Evolutionary conservation across 2,113 vertebrate genomes (phyloP).

Genomic region (Eudyptes chrysolophus): DNA sequence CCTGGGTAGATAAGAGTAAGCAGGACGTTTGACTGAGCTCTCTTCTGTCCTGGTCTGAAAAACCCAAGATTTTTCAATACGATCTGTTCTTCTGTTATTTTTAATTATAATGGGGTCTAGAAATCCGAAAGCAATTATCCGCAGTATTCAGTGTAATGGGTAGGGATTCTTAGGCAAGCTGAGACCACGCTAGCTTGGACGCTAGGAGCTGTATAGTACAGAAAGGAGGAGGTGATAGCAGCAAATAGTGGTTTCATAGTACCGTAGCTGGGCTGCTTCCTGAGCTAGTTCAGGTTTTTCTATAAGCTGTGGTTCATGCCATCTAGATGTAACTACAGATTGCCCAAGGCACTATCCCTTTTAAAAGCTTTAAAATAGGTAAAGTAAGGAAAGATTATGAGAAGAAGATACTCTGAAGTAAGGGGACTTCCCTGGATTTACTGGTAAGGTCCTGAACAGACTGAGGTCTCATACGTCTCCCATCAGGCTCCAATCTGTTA

Average conservation of each 20-base stretch:
- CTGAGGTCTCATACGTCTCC: fast-evolving
- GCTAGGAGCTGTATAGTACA: neutral
- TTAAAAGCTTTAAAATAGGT: neutral
- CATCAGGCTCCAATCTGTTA: neutral
- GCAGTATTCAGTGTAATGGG: neutral
- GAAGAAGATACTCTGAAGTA: neutral
- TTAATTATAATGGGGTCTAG: neutral
- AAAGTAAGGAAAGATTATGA: neutral
- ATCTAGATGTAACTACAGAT: neutral
- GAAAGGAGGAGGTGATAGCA: neutral
- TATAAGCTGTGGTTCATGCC: neutral
- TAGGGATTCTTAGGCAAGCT: neutral
- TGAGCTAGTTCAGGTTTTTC: neutral
- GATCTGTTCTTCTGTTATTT: neutral
- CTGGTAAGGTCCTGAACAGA: neutral
- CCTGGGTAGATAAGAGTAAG: neutral
- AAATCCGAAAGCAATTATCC: neutral
- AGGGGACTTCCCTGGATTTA: neutral
- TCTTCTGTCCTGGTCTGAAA: neutral
- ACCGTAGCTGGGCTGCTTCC: neutral
- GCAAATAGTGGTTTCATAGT: neutral
- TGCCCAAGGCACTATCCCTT: neutral
- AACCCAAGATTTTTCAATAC: neutral
- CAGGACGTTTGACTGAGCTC: neutral
- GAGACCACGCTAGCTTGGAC: fast-evolving